Conservation (phyloP, 2,888 invertebrate species). For the Plagiodera versicolora region DNA sequence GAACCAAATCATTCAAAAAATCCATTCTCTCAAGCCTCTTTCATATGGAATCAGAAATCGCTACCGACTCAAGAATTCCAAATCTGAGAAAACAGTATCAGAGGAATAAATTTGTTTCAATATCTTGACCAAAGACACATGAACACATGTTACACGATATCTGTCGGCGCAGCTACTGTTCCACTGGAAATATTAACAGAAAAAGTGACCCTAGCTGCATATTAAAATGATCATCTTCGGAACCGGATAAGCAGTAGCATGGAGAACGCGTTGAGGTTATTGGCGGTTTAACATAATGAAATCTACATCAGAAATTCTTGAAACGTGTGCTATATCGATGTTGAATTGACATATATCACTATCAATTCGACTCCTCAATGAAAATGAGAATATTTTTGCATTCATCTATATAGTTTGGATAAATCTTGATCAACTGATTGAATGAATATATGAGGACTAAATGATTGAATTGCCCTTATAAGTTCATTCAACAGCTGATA, state of each 20-base stretch:
- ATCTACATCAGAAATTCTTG: no score
- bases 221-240: constrained; percentile 24
- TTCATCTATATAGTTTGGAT: no score
- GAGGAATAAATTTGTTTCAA: constrained; percentile 35
- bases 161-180: constrained; percentile 28
- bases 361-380: no score
- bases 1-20: constrained; percentile 20
- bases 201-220: constrained; percentile 26
- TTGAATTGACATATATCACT: no score
- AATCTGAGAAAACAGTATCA: constrained; percentile 17
- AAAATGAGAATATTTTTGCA: no score
- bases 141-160: constrained; percentile 29
- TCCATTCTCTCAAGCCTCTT: constrained; percentile 3
- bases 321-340: no score
- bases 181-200: constrained; percentile 21
- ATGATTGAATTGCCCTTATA: background rate
- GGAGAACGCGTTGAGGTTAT: background rate
- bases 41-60: constrained; percentile 16
- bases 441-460: background rate
- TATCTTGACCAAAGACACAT: constrained; percentile 34
- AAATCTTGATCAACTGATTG: no score
- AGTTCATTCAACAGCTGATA: background rate
- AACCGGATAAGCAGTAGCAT: constrained; percentile 24
- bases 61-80: constrained; percentile 14
- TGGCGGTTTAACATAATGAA: background rate